Percentiles rank a stretch among this genome's conserved stretches.
Conservation (phyloP, 2,888 invertebrate genomes). For the Tortrix viridana region DNA sequence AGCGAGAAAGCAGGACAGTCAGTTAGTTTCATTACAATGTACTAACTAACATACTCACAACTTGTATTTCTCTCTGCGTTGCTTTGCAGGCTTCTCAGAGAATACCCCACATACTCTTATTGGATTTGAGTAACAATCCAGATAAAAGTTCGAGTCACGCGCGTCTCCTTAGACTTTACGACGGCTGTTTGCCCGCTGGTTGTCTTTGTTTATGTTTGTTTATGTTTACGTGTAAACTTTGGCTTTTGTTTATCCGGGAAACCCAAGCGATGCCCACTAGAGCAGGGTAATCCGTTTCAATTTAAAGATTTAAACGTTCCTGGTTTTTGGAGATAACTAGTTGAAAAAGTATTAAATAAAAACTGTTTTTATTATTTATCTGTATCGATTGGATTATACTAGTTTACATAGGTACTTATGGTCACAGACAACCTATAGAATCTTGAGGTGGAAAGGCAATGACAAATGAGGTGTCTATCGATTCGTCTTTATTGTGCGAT, state of each 20-base stretch:
- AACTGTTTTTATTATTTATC: too few species aligned
- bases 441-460: too few species aligned
- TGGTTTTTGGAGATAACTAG: too few species aligned
- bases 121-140: slow-evolving; percentile 37
- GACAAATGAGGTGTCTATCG: too few species aligned
- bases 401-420: too few species aligned
- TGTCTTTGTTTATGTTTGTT: slow-evolving; percentile 55
- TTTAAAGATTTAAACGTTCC: not conserved
- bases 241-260: slow-evolving; percentile 47
- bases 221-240: slow-evolving; percentile 34
- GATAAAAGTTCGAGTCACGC: slow-evolving; percentile 61
- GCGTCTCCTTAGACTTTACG: slow-evolving; percentile 55
- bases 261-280: slow-evolving; percentile 28
- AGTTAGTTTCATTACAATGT: too few species aligned
- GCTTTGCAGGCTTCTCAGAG: slow-evolving; percentile 8
- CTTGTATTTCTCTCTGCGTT: slow-evolving; percentile 2
- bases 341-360: too few species aligned
- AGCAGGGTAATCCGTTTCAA: not conserved
- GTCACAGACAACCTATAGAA: too few species aligned
- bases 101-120: slow-evolving; percentile 15
- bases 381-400: too few species aligned
- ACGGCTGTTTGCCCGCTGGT: slow-evolving; percentile 56
- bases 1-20: too few species aligned
- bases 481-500: too few species aligned
- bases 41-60: too few species aligned